These are phyloP conservation scores for Ammodytes marinus DNA, from an alignment of 2,113 vertebrate genomes.

Conservation along the genomic window DNA sequence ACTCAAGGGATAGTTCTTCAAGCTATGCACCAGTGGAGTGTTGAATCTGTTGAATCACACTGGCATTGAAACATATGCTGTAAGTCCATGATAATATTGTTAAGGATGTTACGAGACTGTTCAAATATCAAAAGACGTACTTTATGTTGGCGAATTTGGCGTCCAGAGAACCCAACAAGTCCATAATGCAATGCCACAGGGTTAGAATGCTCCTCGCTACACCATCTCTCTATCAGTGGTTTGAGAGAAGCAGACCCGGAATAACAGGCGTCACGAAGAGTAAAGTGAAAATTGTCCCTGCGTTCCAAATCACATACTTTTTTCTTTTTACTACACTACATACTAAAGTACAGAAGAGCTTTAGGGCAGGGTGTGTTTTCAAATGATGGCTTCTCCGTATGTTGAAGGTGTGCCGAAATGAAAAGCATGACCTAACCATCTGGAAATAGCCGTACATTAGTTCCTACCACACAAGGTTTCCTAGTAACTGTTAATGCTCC, in stretches of 20 bases:
- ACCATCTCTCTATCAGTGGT: neutral
- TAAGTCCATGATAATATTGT: too few species aligned
- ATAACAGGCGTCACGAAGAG: neutral
- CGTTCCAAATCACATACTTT: too few species aligned
- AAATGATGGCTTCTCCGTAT: neutral
- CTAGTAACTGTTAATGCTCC: fast-evolving
- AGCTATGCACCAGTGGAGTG: fast-evolving
- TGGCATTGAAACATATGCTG: neutral
- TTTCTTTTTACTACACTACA: too few species aligned
- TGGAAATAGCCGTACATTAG: fast-evolving
- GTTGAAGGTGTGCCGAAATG: neutral
- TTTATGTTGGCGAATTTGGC: neutral
- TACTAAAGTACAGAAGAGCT: too few species aligned
- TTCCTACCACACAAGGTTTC: fast-evolving
- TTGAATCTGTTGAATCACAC: neutral
- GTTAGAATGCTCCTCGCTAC: neutral
- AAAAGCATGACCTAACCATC: neutral
- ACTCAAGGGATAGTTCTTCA: neutral
- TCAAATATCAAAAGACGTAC: too few species aligned
- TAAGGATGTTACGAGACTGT: neutral
- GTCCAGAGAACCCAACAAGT: neutral
- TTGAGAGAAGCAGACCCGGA: neutral
- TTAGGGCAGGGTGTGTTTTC: too few species aligned
- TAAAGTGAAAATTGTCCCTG: neutral
- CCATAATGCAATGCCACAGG: neutral